phyloP scores from a whole-genome alignment of 2,888 invertebrate genomes.

The Abrostola tripartita region DNA sequence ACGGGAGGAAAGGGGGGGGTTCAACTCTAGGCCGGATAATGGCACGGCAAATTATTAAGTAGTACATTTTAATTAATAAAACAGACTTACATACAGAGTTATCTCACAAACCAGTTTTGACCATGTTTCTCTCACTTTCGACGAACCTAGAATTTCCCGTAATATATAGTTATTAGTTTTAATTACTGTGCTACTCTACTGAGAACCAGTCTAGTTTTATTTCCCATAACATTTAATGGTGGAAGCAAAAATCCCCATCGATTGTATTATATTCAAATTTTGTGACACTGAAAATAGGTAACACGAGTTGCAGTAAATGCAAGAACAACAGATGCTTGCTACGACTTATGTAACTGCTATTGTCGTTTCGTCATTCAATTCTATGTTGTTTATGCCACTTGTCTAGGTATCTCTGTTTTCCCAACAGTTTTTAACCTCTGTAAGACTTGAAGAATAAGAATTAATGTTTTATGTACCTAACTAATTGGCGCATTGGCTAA shows the following conservation, averaged over 20 bases:
- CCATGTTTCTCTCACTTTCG: slow-evolving; percentile 19
- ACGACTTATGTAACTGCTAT: neutral
- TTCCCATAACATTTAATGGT: slow-evolving; percentile 42
- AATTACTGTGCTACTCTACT: slow-evolving; percentile 31
- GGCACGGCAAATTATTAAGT: too few species aligned
- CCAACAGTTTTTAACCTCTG: too few species aligned
- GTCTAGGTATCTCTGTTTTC: too few species aligned
- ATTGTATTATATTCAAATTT: slow-evolving; percentile 59
- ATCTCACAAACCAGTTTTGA: slow-evolving; percentile 23
- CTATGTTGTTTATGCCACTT: too few species aligned
- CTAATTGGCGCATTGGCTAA: too few species aligned
- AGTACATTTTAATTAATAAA: neutral
- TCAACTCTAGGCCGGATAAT: too few species aligned
- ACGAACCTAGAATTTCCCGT: slow-evolving; percentile 30
- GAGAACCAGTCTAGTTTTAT: slow-evolving; percentile 30
- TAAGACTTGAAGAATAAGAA: too few species aligned
- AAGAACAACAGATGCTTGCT: slow-evolving; percentile 18
- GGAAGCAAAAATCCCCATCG: slow-evolving; percentile 58
- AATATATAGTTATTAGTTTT: slow-evolving; percentile 30
- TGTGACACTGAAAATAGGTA: slow-evolving; percentile 27
- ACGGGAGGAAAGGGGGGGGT: too few species aligned
- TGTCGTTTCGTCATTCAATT: too few species aligned
- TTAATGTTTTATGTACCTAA: too few species aligned
- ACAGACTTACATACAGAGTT: slow-evolving; percentile 8
- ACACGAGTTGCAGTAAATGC: slow-evolving; percentile 28